Percentiles rank a stretch among this genome's conserved stretches.
Evolutionary conservation across 2,888 invertebrate genomes (phyloP).

Genomic region (Spodoptera picta): DNA sequence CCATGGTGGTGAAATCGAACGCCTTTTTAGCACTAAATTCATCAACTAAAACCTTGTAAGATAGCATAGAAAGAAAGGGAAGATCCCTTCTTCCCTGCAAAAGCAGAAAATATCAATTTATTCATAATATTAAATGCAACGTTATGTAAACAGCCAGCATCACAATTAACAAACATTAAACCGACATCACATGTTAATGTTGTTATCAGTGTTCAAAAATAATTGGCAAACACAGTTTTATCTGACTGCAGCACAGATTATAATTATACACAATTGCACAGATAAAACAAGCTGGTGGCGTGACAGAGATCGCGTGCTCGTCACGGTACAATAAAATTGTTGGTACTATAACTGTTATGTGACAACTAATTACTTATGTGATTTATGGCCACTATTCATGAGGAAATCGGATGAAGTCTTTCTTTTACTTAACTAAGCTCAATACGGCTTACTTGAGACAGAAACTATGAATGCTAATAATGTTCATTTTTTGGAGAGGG

Average conservation of each 20-base stretch:
- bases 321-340: slow-evolving; percentile 20
- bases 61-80: no score
- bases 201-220: slow-evolving; percentile 38
- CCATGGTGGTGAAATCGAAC: no score
- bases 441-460: no score
- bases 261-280: slow-evolving; percentile 36
- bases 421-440: not conserved
- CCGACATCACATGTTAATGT: not conserved
- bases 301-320: slow-evolving; percentile 32
- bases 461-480: no score
- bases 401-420: slow-evolving; percentile 16
- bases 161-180: slow-evolving; percentile 8
- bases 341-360: slow-evolving; percentile 21
- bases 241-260: slow-evolving; percentile 12
- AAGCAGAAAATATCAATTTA: no score
- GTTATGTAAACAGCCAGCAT: slow-evolving; percentile 5
- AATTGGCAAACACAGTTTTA: slow-evolving; percentile 40
- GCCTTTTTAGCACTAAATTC: no score
- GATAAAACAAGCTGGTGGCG: not conserved
- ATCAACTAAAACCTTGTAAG: no score
- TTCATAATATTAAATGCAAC: not conserved
- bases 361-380: slow-evolving; percentile 30
- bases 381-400: slow-evolving; percentile 17
- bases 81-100: no score
- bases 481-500: no score